phyloP scores from a whole-genome alignment of 2,113 vertebrate species.

The Channa argus region DNA sequence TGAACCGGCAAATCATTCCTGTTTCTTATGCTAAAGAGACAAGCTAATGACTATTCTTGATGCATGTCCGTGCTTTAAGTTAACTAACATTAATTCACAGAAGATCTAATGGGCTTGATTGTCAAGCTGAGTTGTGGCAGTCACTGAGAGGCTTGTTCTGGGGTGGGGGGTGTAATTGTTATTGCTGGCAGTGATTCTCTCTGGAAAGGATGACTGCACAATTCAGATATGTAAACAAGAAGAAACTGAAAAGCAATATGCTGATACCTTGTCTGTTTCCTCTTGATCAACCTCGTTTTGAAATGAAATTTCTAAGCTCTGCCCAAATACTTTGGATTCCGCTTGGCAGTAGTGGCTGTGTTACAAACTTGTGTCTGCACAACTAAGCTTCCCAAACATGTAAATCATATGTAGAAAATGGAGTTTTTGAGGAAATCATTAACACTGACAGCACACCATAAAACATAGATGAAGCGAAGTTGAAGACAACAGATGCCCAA shows the following conservation, averaged over 20 bases:
- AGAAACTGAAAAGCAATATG: conserved; percentile 58
- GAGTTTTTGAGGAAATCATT: conserved; percentile 70
- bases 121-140: conserved; percentile 69
- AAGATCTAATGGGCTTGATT: conserved; percentile 76
- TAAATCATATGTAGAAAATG: conserved; percentile 57
- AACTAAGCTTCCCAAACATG: conserved; percentile 57
- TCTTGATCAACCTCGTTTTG: conserved; percentile 56
- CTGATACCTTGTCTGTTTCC: conserved; percentile 65
- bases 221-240: conserved; percentile 78
- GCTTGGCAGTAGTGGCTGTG: conserved; percentile 36
- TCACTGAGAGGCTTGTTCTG: conserved; percentile 64
- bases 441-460: conserved; percentile 50
- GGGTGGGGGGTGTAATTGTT: conserved; percentile 74
- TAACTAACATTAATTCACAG: conserved; percentile 75
- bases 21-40: conserved; percentile 77
- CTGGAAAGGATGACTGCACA: conserved; percentile 74
- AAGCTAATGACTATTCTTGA: conserved; percentile 75
- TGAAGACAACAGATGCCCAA: conserved; percentile 72
- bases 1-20: conserved; percentile 79
- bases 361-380: conserved; percentile 46
- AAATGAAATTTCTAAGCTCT: conserved; percentile 46
- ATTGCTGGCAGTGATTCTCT: conserved; percentile 74
- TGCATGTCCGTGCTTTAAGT: conserved; percentile 75
- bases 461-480: conserved; percentile 58
- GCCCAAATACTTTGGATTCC: conserved; percentile 25